phyloP scores from a whole-genome alignment of 2,113 vertebrate genomes.

The Crocuta crocuta region DNA sequence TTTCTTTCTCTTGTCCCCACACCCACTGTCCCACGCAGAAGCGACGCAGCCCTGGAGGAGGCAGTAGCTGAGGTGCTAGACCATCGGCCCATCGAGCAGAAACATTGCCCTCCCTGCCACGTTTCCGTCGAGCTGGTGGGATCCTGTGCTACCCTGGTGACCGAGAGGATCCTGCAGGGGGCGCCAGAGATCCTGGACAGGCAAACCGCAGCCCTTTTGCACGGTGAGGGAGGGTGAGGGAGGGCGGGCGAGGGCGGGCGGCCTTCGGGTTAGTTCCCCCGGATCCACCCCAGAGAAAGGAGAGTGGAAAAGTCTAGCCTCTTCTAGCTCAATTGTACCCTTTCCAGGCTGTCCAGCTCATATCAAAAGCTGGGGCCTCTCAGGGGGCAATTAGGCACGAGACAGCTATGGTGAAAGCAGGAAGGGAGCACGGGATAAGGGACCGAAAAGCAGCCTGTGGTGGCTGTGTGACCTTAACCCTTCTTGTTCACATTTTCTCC shows the following conservation, averaged over 20 bases:
- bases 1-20: neutral
- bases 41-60: conserved; percentile 90
- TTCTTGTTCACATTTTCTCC: conserved; percentile 9
- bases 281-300: neutral
- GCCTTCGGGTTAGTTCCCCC: neutral
- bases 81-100: conserved; percentile 90
- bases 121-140: conserved; percentile 92
- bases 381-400: neutral
- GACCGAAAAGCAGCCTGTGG: neutral
- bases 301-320: neutral
- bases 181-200: conserved; percentile 90
- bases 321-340: neutral
- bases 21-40: conserved; percentile 70
- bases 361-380: neutral
- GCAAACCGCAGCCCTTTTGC: conserved; percentile 90
- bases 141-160: conserved; percentile 94
- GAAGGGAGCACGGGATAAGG: neutral
- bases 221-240: conserved; percentile 86
- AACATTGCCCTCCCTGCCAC: conserved; percentile 80
- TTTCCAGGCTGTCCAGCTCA: neutral
- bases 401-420: neutral
- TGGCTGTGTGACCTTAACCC: neutral
- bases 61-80: conserved; percentile 93
- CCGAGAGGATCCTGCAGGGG: conserved; percentile 91
- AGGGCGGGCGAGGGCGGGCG: accelerated